Evolutionary conservation across 2,888 invertebrate species (phyloP).

Genomic region (Tinea trinotella): DNA sequence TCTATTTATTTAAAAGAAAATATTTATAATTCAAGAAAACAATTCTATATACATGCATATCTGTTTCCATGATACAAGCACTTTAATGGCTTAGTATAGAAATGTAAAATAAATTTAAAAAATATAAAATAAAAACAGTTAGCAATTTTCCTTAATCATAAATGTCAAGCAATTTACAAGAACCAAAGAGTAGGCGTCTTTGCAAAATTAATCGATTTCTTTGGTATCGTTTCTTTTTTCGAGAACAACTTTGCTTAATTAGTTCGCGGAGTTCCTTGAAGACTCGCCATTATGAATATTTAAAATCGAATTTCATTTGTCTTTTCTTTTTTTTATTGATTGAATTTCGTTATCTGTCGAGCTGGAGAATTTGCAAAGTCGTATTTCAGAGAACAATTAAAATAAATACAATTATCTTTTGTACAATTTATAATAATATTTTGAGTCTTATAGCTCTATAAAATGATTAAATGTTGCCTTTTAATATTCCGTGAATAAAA

Average conservation of each 20-base stretch:
- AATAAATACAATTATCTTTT: neutral
- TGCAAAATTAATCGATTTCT: constrained; percentile 11
- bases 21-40: no score
- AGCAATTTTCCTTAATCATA: neutral
- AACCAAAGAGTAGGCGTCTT: constrained; percentile 5
- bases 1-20: no score
- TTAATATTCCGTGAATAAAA: no score
- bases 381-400: neutral
- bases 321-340: constrained; percentile 12
- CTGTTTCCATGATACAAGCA: no score
- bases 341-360: constrained; percentile 6
- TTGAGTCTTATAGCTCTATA: neutral
- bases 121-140: no score
- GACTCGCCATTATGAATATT: constrained; percentile 10
- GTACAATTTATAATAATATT: neutral
- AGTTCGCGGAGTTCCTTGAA: constrained; percentile 2
- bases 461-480: neutral
- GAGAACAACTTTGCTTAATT: constrained; percentile 9
- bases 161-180: constrained; percentile 7
- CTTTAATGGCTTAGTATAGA: no score
- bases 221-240: constrained; percentile 3
- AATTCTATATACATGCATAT: no score
- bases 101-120: no score
- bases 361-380: neutral
- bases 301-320: constrained; percentile 13